Base-by-base conservation (phyloP, 2,113 vertebrate genomes). In the Bombycilla garrulus region DNA sequence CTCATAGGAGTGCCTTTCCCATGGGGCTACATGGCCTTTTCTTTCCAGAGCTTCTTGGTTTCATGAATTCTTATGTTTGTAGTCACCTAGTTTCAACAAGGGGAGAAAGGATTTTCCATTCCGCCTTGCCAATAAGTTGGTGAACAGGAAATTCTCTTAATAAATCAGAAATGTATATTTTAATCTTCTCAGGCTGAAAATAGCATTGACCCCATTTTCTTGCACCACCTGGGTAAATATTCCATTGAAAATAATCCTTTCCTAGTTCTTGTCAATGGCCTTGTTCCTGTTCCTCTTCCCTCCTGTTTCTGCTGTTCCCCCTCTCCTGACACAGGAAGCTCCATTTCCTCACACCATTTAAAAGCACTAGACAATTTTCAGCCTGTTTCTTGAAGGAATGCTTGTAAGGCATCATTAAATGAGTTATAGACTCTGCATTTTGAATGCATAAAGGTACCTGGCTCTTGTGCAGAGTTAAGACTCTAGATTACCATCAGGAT, bases 381-480 rank as follows among this genome's bases (percentile, higher is more conserved):
- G 26, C 19, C 12, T 50, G 2, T 73, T 77, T 28, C n/a, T 66
- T 36, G 31, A 73, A 84, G 13, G 31, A 54, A 15, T 57, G 10
- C 5, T 66, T 81, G 8, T 73, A 78, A 84, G 15, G 6, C 0
- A 2, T 48, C 22, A 11, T 67, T 72, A 67, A 45, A 60, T 17
- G 29, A 47, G 36, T 86, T 88, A 47, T 10, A 38, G 24, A 15
- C 36, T 65, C 21, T 92, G 24, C 29, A 7, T 92, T 92, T 88
- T 51, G 19, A 56, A 76, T 73, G 15, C 5, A 5, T 77, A n/a
- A 56, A 48, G 9, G 9, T 53, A 62, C 20, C n/a, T 48, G 48
- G 3, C 15, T 79, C 11, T 71, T 0, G 0, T 71, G 58, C 1
- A 3, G 50, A 53, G 14, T 80, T 86, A 42, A 92, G 24, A 58